A percentile compares a stretch with the other conserved stretches of the same genome.
phyloP scores from a whole-genome alignment of 2,113 vertebrate genomes.

The Onychostoma macrolepis region DNA sequence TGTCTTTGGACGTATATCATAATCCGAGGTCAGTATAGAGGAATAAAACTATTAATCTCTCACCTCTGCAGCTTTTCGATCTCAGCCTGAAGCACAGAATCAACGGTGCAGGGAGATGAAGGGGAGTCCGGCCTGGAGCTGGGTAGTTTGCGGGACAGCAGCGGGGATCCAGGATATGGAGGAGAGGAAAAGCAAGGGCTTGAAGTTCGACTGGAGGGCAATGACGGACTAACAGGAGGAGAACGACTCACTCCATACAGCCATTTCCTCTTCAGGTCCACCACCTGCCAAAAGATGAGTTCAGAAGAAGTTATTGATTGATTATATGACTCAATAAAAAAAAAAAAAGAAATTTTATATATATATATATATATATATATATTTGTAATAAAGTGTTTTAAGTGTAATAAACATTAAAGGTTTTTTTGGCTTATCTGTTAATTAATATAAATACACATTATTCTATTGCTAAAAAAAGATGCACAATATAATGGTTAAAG shows the following conservation, averaged over 20 bases:
- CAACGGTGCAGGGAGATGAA: slow-evolving; percentile 51
- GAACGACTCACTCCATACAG: slow-evolving; percentile 63
- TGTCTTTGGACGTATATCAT: background rate
- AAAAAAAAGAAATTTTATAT: too few species aligned
- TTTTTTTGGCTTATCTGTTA: too few species aligned
- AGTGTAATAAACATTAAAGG: too few species aligned
- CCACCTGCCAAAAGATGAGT: slow-evolving; percentile 67
- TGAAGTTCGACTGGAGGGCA: slow-evolving; percentile 57
- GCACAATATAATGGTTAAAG: too few species aligned
- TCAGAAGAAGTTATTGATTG: background rate
- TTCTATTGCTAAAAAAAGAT: too few species aligned
- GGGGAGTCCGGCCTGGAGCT: slow-evolving; percentile 62
- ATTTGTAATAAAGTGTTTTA: too few species aligned
- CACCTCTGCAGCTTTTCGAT: slow-evolving; percentile 75
- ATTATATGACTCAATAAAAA: background rate
- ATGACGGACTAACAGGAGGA: slow-evolving; percentile 53
- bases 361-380: too few species aligned
- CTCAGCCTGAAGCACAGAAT: slow-evolving; percentile 66
- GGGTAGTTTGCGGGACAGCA: slow-evolving; percentile 65
- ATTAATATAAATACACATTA: too few species aligned
- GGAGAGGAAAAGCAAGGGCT: slow-evolving; percentile 73
- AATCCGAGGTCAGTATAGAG: background rate
- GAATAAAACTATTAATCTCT: slow-evolving; percentile 3
- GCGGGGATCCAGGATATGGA: slow-evolving; percentile 73
- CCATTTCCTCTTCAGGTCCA: slow-evolving; percentile 76